phyloP scores from a whole-genome alignment of 2,888 invertebrate genomes.

The Macropis europaea region DNA sequence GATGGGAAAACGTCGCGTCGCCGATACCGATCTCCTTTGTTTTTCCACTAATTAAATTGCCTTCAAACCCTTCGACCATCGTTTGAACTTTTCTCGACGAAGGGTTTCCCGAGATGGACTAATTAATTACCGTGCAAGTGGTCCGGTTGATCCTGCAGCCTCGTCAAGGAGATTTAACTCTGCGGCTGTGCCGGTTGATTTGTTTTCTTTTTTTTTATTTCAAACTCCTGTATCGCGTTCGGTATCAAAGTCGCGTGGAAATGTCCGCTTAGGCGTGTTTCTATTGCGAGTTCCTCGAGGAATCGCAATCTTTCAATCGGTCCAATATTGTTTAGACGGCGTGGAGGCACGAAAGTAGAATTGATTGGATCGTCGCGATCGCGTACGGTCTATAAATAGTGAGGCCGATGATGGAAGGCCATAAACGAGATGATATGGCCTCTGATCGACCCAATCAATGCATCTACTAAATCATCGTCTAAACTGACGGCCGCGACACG shows the following conservation, averaged over 20 bases:
- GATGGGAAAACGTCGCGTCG: slow-evolving; percentile 63
- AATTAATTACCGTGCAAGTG: slow-evolving; percentile 59
- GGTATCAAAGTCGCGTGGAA: neutral
- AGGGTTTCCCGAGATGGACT: slow-evolving; percentile 56
- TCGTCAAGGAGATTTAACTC: slow-evolving; percentile 45
- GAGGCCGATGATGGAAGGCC: slow-evolving; percentile 77
- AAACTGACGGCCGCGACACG: slow-evolving; percentile 77
- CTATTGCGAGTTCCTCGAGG: no score
- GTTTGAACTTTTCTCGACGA: slow-evolving; percentile 65
- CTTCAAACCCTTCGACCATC: slow-evolving; percentile 36
- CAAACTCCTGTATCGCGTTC: neutral
- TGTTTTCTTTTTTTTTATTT: slow-evolving; percentile 1
- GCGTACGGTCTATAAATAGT: slow-evolving; percentile 76
- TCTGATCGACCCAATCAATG: slow-evolving; percentile 80
- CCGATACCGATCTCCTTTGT: slow-evolving; percentile 66
- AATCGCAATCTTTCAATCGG: slow-evolving; percentile 72
- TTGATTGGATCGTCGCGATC: slow-evolving; percentile 75
- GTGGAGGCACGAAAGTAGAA: slow-evolving; percentile 66
- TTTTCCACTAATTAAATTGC: slow-evolving; percentile 64
- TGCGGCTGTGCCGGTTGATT: slow-evolving; percentile 27
- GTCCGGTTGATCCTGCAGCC: slow-evolving; percentile 36
- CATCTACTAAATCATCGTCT: slow-evolving; percentile 80
- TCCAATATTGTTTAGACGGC: slow-evolving; percentile 41
- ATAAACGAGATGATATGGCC: slow-evolving; percentile 79
- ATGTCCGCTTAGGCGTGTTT: neutral